Evolutionary conservation across 2,888 invertebrate species (phyloP).

Genomic region (Glyphotaelius pellucidus): DNA sequence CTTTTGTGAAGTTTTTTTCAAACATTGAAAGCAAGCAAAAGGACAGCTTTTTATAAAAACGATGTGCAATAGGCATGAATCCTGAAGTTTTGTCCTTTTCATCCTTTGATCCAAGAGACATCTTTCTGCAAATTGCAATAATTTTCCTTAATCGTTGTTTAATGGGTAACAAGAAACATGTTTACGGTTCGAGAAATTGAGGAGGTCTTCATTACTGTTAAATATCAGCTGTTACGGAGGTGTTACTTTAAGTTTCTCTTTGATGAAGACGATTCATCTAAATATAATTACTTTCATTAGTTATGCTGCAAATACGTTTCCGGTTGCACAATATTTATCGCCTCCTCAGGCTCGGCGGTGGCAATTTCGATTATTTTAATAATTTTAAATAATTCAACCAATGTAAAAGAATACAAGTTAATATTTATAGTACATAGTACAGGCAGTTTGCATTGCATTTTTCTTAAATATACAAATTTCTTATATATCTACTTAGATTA

Average conservation of each 20-base stretch:
- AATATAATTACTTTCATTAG: not conserved
- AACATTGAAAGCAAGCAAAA: not conserved
- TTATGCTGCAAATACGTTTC: not conserved
- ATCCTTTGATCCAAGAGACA: not conserved
- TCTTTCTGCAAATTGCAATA: constrained; percentile 25
- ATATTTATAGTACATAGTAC: too few species aligned
- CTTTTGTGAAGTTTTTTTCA: not conserved
- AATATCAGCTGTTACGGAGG: not conserved
- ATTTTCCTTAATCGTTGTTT: constrained; percentile 16
- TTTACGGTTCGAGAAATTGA: constrained; percentile 35
- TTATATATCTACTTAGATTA: too few species aligned
- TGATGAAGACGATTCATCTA: not conserved
- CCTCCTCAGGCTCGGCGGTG: not conserved
- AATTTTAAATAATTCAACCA: too few species aligned
- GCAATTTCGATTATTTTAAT: too few species aligned
- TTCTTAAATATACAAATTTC: too few species aligned
- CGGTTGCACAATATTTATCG: not conserved
- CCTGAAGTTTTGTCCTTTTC: not conserved
- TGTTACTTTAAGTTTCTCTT: not conserved
- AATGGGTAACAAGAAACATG: constrained; percentile 18
- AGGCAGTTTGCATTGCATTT: too few species aligned
- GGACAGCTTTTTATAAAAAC: not conserved
- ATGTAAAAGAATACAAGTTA: too few species aligned
- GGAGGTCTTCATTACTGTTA: not conserved
- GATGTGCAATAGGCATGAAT: constrained; percentile 38